Conservation (phyloP, 2,797 vertebrate genomes). For the Bradypus variegatus region DNA sequence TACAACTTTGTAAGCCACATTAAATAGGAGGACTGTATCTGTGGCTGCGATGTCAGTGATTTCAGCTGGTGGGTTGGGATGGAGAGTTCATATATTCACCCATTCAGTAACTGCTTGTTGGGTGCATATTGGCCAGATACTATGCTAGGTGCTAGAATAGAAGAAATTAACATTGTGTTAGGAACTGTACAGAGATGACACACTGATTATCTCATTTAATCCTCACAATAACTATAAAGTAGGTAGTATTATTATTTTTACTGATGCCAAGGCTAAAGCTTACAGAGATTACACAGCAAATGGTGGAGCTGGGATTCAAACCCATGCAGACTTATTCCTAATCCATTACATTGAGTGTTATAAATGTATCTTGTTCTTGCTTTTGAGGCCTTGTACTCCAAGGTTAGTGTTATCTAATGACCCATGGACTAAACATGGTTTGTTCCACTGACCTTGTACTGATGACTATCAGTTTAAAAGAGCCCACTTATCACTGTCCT, state of each 20-base stretch:
- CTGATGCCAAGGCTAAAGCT: not conserved
- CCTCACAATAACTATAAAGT: not conserved
- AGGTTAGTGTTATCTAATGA: not conserved
- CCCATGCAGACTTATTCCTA: not conserved
- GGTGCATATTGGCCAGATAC: not conserved
- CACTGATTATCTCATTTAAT: not conserved
- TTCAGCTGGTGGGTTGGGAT: not conserved
- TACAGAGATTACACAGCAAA: not conserved
- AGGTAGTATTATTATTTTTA: not conserved
- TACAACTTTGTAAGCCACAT: not conserved
- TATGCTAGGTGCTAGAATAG: not conserved
- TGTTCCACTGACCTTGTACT: not conserved
- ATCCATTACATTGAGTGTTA: not conserved
- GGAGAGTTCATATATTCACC: not conserved
- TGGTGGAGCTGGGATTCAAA: not conserved
- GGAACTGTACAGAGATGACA: not conserved
- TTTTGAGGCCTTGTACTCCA: not conserved
- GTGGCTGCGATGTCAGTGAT: not conserved
- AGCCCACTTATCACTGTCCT: not conserved
- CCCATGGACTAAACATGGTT: not conserved
- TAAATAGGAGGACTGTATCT: not conserved
- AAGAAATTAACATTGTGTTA: not conserved
- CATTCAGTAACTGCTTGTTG: not conserved
- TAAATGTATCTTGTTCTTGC: not conserved
- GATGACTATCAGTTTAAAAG: not conserved